Base-by-base conservation (phyloP, 1,140 invertebrate genomes). In the Apolygus lucorum region DNA sequence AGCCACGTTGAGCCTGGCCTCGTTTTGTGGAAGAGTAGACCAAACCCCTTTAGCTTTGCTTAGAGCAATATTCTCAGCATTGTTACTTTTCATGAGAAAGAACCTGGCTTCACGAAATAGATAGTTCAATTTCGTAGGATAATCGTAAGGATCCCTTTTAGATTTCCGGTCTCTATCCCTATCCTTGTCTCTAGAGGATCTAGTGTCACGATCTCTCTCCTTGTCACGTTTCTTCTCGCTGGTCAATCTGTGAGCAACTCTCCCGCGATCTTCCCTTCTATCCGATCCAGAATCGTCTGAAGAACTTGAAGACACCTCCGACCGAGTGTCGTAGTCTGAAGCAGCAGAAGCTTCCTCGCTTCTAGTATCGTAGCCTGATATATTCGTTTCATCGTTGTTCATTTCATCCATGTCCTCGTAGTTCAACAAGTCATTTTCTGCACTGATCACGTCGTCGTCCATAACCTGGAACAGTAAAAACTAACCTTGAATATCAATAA, bases 11-110 rank as follows among this genome's bases (percentile, higher is more conserved):
- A 98, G 83, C 81, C 96, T 96, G 1, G 90, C 87, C 83, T 99
- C 96, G 82, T 99, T 99, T 79, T 95, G 93, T 17, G 94, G 95
- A 67, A 96, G 85, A 2, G 96, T 98, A 11, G 95, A 97, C 96
- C 96, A 99, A 1, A 98, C 95, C 71, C 93, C 93, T 83, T 93
- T 96, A 0, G 88, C 89, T 81, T 98, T 98, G 1, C 95, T 95
- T 27, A 98, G 76, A 25, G 90, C 90, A 28, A 99, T 90, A 82
- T 99, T 99, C 79, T 98, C 96, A 71, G 91, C 90, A 82, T 98
- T 98, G 79, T 98, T 98, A 59, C 95, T 97, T 80, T 98, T 98
- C 72, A 99, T 97, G 25, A 98, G 86, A 82, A 98, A 99, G 83
- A 96, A 98, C 73, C 94, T 85, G 71, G 95, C 92, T 80, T 96